These are phyloP conservation scores for Penelope pileata DNA, from an alignment of 2,113 vertebrate species.

Conservation along the genomic window DNA sequence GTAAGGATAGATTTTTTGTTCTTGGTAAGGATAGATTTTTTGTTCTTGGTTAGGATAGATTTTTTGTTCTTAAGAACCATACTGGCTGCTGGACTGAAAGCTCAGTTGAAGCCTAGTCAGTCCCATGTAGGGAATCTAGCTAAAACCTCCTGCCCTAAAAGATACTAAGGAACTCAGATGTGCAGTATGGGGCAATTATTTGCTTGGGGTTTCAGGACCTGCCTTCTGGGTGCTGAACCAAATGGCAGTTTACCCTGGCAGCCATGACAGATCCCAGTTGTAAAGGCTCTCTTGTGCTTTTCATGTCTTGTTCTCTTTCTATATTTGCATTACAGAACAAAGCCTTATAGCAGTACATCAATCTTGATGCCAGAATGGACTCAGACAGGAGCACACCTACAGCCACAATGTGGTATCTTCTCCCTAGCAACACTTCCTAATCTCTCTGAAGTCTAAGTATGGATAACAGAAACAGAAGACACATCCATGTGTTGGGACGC, in stretches of 20 bases:
- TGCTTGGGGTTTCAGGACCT: background rate
- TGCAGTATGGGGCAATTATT: fast-evolving
- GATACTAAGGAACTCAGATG: background rate
- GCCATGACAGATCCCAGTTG: background rate
- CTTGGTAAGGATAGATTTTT: fast-evolving
- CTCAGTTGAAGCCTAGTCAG: background rate
- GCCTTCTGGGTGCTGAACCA: background rate
- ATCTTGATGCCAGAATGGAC: background rate
- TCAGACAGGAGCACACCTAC: background rate
- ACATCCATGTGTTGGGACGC: background rate
- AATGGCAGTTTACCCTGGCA: background rate
- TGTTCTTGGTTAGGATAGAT: fast-evolving
- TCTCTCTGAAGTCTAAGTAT: background rate
- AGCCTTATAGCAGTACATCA: background rate
- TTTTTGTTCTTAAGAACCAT: background rate
- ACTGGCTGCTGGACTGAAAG: background rate
- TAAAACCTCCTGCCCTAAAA: background rate
- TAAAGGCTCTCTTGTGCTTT: background rate
- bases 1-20: background rate
- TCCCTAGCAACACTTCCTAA: background rate
- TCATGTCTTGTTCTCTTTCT: background rate
- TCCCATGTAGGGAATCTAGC: background rate
- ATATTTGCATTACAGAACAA: background rate
- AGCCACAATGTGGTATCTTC: background rate
- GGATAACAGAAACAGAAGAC: background rate